Conservation (phyloP, 2,113 vertebrate species). For the Phyllopteryx taeniolatus region DNA sequence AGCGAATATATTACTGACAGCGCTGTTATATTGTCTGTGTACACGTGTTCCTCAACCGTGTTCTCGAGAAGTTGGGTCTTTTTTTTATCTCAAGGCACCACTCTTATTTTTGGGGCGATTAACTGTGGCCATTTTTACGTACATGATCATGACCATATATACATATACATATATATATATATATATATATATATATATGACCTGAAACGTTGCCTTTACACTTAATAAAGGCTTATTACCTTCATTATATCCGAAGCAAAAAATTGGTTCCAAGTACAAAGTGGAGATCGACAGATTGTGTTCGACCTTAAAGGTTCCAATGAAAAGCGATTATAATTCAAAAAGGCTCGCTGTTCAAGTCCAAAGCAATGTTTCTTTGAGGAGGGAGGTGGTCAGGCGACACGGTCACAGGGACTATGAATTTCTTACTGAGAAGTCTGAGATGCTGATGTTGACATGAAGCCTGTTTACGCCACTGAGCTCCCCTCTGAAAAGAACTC, state of each 20-base stretch:
- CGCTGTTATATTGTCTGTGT: too few relatives aligned
- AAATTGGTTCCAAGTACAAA: neutral
- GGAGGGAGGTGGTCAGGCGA: neutral
- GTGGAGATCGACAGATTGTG: neutral
- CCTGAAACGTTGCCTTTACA: neutral
- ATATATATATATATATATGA: too few relatives aligned
- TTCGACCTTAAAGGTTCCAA: neutral
- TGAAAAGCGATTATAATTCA: neutral
- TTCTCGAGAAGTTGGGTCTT: too few relatives aligned
- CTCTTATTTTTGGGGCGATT: too few relatives aligned
- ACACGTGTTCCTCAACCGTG: too few relatives aligned
- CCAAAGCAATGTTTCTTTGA: neutral
- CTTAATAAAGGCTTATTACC: neutral
- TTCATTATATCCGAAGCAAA: neutral
- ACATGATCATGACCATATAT: too few relatives aligned
- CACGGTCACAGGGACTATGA: neutral
- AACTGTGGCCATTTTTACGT: too few relatives aligned
- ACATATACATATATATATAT: too few relatives aligned
- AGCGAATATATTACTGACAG: too few relatives aligned
- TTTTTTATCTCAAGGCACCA: too few relatives aligned
- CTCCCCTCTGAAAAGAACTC: conserved; percentile 63
- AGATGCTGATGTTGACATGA: conserved; percentile 61
- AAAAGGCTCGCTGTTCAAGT: neutral
- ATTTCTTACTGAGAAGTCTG: conserved; percentile 30
- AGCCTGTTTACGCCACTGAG: conserved; percentile 65